Evolutionary conservation across 2,113 vertebrate genomes (phyloP).

Genomic region (Dolichotis patagonum): DNA sequence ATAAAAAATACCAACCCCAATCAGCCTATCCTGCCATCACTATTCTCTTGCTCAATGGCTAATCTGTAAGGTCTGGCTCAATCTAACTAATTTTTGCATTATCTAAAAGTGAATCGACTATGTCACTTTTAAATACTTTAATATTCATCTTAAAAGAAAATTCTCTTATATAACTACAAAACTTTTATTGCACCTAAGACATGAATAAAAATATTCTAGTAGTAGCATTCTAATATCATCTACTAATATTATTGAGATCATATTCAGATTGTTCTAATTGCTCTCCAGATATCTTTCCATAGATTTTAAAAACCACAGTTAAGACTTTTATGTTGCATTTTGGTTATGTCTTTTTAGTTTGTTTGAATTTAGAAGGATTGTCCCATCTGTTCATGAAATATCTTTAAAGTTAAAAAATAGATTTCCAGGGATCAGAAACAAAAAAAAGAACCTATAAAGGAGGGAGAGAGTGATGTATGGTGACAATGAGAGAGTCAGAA

Average conservation of each 20-base stretch:
- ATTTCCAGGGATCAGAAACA: slow-evolving; percentile 1
- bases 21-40: background rate
- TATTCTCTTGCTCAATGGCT: background rate
- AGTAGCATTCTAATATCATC: slow-evolving; percentile 45
- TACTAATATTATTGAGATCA: slow-evolving; percentile 24
- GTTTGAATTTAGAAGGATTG: slow-evolving; percentile 32
- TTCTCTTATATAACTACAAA: slow-evolving; percentile 1
- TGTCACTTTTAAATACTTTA: slow-evolving; percentile 32
- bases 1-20: background rate
- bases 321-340: slow-evolving; percentile 2
- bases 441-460: background rate
- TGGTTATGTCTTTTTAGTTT: slow-evolving; percentile 22
- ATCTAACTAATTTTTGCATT: slow-evolving; percentile 22
- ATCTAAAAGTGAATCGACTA: slow-evolving; percentile 22
- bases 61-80: background rate
- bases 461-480: background rate
- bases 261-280: slow-evolving; percentile 14
- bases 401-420: slow-evolving; percentile 39
- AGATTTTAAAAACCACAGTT: background rate
- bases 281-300: slow-evolving; percentile 3
- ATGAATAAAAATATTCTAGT: slow-evolving; percentile 30
- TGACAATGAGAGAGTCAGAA: background rate
- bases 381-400: slow-evolving; percentile 36
- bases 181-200: slow-evolving; percentile 40
- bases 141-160: background rate